A percentile compares a stretch with the other conserved stretches of the same genome.
Evolutionary conservation across 2,797 vertebrate species (phyloP).

Genomic region (Pitangus sulphuratus): DNA sequence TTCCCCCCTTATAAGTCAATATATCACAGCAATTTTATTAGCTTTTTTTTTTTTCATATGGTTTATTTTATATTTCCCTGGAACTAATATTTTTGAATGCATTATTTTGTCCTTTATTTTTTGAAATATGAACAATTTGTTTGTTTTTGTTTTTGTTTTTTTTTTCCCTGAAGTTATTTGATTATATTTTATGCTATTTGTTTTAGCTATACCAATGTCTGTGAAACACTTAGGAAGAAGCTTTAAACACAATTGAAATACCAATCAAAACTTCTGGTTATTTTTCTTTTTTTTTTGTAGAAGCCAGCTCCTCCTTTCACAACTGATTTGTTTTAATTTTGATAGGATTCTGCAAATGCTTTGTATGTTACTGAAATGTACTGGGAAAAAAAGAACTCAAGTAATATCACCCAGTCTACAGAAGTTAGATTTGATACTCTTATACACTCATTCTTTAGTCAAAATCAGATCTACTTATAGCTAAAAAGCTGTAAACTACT

Average conservation of each 20-base stretch:
- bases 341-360: background rate
- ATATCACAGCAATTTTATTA: background rate
- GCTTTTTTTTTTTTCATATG: background rate
- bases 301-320: background rate
- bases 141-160: rapidly evolving
- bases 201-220: background rate
- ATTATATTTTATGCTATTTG: background rate
- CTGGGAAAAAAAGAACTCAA: background rate
- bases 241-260: background rate
- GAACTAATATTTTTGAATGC: background rate
- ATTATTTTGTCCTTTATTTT: background rate
- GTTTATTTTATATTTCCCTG: background rate
- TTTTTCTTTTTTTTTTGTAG: background rate
- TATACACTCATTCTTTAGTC: background rate
- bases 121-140: background rate
- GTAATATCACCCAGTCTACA: background rate
- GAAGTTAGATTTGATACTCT: background rate
- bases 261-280: background rate
- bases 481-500: background rate
- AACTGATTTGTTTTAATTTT: background rate
- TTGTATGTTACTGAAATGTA: background rate
- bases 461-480: background rate
- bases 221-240: background rate
- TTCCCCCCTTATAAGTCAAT: background rate
- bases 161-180: background rate